Evolutionary conservation across 2,888 invertebrate genomes (phyloP).

Genomic region (Tetragnatha montana): DNA sequence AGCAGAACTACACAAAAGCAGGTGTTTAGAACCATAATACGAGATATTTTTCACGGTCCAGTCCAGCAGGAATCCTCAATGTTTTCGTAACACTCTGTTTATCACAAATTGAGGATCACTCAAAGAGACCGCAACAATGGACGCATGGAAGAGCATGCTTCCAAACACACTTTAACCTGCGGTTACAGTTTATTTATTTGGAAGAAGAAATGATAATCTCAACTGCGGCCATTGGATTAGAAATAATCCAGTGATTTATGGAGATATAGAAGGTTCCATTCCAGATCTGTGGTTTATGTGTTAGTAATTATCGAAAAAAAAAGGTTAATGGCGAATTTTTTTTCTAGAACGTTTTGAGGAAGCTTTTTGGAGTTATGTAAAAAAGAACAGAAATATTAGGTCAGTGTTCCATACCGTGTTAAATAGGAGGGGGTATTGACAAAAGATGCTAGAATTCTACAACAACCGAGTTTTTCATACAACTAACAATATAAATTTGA

Average conservation of each 20-base stretch:
- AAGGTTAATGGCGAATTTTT: not conserved
- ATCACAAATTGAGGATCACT: slow-evolving; percentile 43
- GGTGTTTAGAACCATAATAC: not conserved
- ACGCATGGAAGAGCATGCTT: not conserved
- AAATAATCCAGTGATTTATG: not conserved
- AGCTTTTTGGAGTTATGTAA: too few relatives aligned
- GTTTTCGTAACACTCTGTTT: slow-evolving; percentile 46
- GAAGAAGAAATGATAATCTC: not conserved
- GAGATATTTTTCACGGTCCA: slow-evolving; percentile 12
- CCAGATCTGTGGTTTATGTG: not conserved
- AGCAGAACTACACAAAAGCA: not conserved
- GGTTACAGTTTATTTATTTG: not conserved
- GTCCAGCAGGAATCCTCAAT: slow-evolving; percentile 5
- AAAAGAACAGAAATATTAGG: too few relatives aligned
- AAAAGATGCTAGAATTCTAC: too few relatives aligned
- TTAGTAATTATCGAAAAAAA: not conserved
- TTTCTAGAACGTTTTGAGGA: too few relatives aligned
- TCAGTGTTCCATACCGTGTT: too few relatives aligned
- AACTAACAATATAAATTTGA: too few relatives aligned
- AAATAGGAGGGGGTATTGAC: too few relatives aligned
- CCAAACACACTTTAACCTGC: not conserved
- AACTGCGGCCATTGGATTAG: not conserved
- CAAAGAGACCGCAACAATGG: slow-evolving; percentile 26
- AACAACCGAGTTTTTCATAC: too few relatives aligned
- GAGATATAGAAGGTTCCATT: not conserved